Evolutionary conservation across 1,140 invertebrate genomes (phyloP), one percentile per base, ranked within the genome.

Genomic region (Drosophila malerkotliana): DNA sequence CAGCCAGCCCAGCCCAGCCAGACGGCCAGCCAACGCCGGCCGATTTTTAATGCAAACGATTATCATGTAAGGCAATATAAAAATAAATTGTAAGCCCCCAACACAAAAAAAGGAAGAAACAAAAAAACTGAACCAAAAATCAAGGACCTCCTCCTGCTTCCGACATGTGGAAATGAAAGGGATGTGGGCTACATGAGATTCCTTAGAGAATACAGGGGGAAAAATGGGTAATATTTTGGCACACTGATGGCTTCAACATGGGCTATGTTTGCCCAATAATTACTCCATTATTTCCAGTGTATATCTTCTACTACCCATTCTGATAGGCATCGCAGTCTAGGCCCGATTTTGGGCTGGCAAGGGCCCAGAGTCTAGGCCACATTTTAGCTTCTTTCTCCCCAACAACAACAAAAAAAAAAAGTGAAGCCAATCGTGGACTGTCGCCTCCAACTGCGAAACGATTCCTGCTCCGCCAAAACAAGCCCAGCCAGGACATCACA

Each of bases 11-110:
- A 37, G 18, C 18, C 18, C 18, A 18, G 62, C 67, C 55, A 66
- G 69, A 64, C 68, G 32, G 58, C 51, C 58, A 52, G 48, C 64
- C 59, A 81, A 74, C 82, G 82, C 55, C 55, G 14, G 54, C 32
- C 72, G 73, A 64, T 72, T 78, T 82, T 85, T 85, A 87, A 87
- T 82, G 82, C 82, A 75, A 80, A 87, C 82, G 82, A 87, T 85
- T 85, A 85, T 85, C 82, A 85, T 85, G 80, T 87, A 82, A 87
- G 82, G 82, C 83, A 85, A 81, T 81, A 75, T 87, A 85, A 81
- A 78, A 85, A 87, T 81, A 87, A 81, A 87, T 85, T 84, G 80
- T 58, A 72, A 28, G 24, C 69, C 59, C 44, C 56, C 15, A 55
- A 37, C 57, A 61, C 49, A 56, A 37, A 34, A 56, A 14, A 28